Conservation (phyloP, 2,888 invertebrate genomes). For the Pinctada fucata region DNA sequence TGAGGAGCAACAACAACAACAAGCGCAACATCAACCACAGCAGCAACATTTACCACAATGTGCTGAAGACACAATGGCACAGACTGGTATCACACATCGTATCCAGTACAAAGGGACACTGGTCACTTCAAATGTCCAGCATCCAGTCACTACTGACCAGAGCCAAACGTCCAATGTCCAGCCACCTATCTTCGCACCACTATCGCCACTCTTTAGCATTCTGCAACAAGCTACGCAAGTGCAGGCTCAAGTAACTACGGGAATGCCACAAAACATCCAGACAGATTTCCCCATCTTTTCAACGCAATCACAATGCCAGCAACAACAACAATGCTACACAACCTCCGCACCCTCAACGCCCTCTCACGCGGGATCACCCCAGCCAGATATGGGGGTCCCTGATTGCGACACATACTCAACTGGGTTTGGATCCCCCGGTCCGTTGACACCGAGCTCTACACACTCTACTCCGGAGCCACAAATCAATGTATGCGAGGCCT, state of each 20-base stretch:
- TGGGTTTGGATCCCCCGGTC: constrained; percentile 62
- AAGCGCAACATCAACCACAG: constrained; percentile 35
- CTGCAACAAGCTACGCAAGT: constrained; percentile 63
- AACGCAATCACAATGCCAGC: constrained; percentile 40
- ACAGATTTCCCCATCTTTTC: constrained; percentile 28
- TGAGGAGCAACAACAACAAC: constrained; percentile 25
- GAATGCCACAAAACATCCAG: constrained; percentile 46
- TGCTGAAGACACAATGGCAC: not conserved
- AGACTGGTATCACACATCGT: constrained; percentile 66
- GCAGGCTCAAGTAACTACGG: constrained; percentile 53
- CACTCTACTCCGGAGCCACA: constrained; percentile 67
- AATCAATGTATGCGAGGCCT: constrained; percentile 51
- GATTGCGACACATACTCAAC: constrained; percentile 60
- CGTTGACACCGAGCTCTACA: constrained; percentile 61
- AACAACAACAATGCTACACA: constrained; percentile 52
- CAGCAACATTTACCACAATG: constrained; percentile 27
- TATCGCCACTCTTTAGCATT: constrained; percentile 72
- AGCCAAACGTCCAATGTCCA: constrained; percentile 55
- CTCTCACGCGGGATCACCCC: constrained; percentile 52
- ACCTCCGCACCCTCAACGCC: constrained; percentile 60
- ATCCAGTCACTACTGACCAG: constrained; percentile 66
- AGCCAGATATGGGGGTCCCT: constrained; percentile 50
- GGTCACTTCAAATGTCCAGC: constrained; percentile 81
- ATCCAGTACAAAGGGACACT: constrained; percentile 84
- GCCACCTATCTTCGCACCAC: constrained; percentile 67